Percentiles rank a stretch among this genome's conserved stretches.
Evolutionary conservation across 2,888 invertebrate genomes (phyloP).

Genomic region (Ectropis crepuscularia): DNA sequence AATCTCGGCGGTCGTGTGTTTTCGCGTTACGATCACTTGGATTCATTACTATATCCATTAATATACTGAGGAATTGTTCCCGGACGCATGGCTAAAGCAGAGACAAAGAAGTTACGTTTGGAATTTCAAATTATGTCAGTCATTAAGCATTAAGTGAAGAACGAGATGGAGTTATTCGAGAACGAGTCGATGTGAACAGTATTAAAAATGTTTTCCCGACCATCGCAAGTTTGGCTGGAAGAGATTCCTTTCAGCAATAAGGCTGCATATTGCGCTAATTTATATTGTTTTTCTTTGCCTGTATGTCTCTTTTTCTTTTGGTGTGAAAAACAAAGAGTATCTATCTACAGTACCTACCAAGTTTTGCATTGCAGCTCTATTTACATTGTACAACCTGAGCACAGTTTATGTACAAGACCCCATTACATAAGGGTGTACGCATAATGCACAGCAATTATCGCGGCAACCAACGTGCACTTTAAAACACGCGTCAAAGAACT

Average conservation of each 20-base stretch:
- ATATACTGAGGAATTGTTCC: slow-evolving; percentile 36
- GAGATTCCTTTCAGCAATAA: no score
- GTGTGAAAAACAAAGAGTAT: no score
- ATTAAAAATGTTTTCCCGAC: no score
- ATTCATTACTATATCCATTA: slow-evolving; percentile 47
- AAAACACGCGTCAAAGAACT: slow-evolving; percentile 25
- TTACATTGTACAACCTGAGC: slow-evolving; percentile 21
- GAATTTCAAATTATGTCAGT: slow-evolving; percentile 8
- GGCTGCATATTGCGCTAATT: no score
- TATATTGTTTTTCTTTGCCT: no score
- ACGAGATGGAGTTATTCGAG: no score
- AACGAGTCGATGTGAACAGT: no score
- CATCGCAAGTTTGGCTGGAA: no score
- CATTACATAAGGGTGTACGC: slow-evolving; percentile 43
- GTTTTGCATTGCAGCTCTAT: slow-evolving; percentile 9
- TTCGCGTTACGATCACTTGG: slow-evolving; percentile 50
- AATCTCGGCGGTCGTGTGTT: slow-evolving; percentile 50
- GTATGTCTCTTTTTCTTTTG: no score
- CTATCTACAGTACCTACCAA: no score
- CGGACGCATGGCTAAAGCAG: slow-evolving; percentile 3
- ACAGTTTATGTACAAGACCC: slow-evolving; percentile 17
- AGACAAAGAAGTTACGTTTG: slow-evolving; percentile 10
- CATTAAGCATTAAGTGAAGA: not conserved
- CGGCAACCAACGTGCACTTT: slow-evolving; percentile 45
- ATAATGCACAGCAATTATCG: slow-evolving; percentile 56